Percentiles rank a stretch among this genome's conserved stretches.
Conservation (phyloP, 2,888 invertebrate species). For the Chymomyza amoena region DNA sequence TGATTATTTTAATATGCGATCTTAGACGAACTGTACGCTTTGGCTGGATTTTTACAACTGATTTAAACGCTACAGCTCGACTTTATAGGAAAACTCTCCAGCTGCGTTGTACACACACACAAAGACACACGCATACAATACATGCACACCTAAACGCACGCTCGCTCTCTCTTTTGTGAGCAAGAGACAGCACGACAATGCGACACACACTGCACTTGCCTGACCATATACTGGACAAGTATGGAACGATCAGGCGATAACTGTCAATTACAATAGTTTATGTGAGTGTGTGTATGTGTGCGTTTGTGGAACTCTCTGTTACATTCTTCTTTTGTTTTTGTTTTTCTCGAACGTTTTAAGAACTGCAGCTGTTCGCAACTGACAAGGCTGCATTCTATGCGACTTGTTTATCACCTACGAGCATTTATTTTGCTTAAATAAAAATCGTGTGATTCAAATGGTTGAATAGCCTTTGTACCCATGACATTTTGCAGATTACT, state of each 20-base stretch:
- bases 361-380: not conserved
- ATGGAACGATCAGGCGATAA: conserved; percentile 55
- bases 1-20: not conserved
- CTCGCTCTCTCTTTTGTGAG: conserved; percentile 22
- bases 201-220: conserved; percentile 30
- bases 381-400: not conserved
- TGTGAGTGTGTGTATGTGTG: conserved; percentile 1
- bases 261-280: conserved; percentile 38
- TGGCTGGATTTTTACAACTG: conserved; percentile 64
- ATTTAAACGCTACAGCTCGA: conserved; percentile 53
- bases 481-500: not conserved
- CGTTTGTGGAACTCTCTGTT: conserved; percentile 12
- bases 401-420: not conserved
- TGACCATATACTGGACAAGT: conserved; percentile 25
- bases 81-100: conserved; percentile 67
- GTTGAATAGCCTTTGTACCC: not conserved
- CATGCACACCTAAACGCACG: not conserved
- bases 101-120: conserved; percentile 2
- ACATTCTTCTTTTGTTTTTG: conserved; percentile 9
- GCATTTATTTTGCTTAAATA: not conserved
- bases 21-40: conserved; percentile 47
- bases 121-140: conserved; percentile 17
- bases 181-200: conserved; percentile 32
- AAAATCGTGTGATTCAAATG: not conserved
- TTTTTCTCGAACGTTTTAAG: not conserved